Base-by-base conservation (phyloP, 2,888 invertebrate species). In the Gymnoscelis rufifasciata region DNA sequence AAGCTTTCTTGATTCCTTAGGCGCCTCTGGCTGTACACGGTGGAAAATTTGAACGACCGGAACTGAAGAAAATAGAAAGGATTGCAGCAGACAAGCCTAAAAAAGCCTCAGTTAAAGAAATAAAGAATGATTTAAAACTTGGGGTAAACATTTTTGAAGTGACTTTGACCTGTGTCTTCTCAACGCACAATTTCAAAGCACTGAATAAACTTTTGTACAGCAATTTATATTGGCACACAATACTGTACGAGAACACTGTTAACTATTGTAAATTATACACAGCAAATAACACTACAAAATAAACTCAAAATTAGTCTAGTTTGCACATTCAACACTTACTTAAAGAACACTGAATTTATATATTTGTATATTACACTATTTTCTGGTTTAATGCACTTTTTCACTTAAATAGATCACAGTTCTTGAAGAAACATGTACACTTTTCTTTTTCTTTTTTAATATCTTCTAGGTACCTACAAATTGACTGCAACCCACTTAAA, bases 31-130 rank as follows among this genome's bases (percentile, higher is more conserved):
- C 74, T 60, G 78, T 81, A 66, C 80, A 81, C 64, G 84, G 74
- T 65, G 87, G 87, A 75, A 88, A 75, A 79, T 87, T 88, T 54
- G 83, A 86, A 74, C 77, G 74, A 52, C 88, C 88, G 56, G 76
- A 83, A 57, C 83, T 87, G 59, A 88, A 84, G 83, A 89, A 82
- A 84, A 78, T 73, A 59, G 68, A 69, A 55, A 86, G 76, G 81
- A 83, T 78, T 69, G 65, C 73, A 47, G 67, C 71, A 59, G 81
- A 80, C 54, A 73, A 79, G 62, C 72, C 80, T 54, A 82, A 84
- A 72, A 78, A 73, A 58, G 76, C 79, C 54, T 66, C 62, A 46
- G 51, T 68, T 56, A 72, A 62, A 57, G 59, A 41, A 39, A n/a
- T n/a, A n/a, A n/a, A n/a, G n/a, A 47, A 36, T 46, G 47, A 57